Evolutionary conservation across 2,797 vertebrate genomes (phyloP), one percentile per base, ranked within the genome.

Genomic region (Sylvia borin): DNA sequence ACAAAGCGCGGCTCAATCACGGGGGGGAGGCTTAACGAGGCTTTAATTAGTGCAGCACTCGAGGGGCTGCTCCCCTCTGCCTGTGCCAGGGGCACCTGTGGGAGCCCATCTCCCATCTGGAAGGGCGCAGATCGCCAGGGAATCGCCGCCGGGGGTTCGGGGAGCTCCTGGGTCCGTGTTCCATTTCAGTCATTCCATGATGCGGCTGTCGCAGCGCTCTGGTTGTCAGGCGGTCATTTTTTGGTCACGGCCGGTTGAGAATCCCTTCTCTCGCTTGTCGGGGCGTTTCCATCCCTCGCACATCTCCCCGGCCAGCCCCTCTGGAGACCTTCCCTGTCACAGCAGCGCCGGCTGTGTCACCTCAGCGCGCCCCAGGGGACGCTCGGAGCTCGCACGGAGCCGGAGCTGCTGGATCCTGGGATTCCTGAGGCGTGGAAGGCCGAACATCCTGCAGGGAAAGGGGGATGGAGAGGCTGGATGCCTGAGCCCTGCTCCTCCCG

Each of bases 11-110:
- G 76, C 84, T 92, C 72, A 21, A 2, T 75, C 94, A 53, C 88
- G 16, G 77, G 12, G 12, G 93, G 96, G 96, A 81, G 92, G 87
- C 47, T 98, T 97, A 97, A 97, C 93, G 96, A 98, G 94, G 95
- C 88, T 97, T 97, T 97, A 97, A 91, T 95, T 61, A 65, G 94
- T 57, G 97, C 95, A 65, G 74, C 88, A 68, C 90, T 77, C 94
- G 51, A 93, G 93, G 90, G 75, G 80, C 96, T 89, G 87, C 91
- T 92, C 92, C 74, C 78, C 88, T 78, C 75, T 90, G 82, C 94
- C 93, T 74, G 50, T 16, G 43, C 61, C 53, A 7, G 61, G 45
- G 74, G 95, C 95, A 94, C 76, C 87, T 9, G 47, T 31, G 60
- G 34, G 32, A 82, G 73, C 57, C 77, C 58, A 2, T 93, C 94